These are phyloP conservation scores for Camponotus floridanus DNA, from an alignment of 1,140 invertebrate species.

Conservation along the genomic window DNA sequence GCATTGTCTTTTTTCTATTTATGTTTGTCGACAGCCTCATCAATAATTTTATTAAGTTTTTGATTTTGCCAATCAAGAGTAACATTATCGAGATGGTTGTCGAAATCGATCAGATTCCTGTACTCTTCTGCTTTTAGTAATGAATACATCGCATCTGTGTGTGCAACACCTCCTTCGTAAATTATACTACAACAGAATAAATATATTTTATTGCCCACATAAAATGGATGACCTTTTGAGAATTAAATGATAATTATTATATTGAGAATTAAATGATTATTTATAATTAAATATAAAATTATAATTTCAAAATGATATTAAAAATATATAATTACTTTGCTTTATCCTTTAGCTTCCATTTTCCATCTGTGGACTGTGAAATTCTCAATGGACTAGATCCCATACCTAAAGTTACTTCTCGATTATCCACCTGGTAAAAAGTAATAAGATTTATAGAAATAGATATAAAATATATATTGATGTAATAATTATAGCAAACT, in stretches of 20 bases:
- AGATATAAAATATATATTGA: slow-evolving; percentile 29
- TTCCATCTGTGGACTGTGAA: slow-evolving; percentile 90
- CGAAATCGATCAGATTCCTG: slow-evolving; percentile 94
- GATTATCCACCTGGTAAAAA: slow-evolving; percentile 90
- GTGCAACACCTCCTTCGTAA: slow-evolving; percentile 85
- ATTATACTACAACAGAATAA: slow-evolving; percentile 76
- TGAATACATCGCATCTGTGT: slow-evolving; percentile 88
- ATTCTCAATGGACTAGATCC: slow-evolving; percentile 90
- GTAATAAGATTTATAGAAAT: slow-evolving; percentile 26
- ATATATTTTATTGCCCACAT: neutral
- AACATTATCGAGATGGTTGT: slow-evolving; percentile 96
- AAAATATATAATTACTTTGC: slow-evolving; percentile 80
- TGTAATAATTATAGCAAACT: slow-evolving; percentile 72
- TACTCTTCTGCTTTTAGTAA: slow-evolving; percentile 90
- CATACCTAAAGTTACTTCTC: slow-evolving; percentile 89
- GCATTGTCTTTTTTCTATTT: slow-evolving; percentile 61
- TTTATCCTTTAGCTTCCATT: slow-evolving; percentile 89
- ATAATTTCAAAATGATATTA: slow-evolving; percentile 43
- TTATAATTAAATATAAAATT: too few species aligned
- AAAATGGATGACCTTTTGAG: neutral
- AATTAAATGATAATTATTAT: too few species aligned
- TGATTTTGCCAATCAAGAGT: slow-evolving; percentile 93
- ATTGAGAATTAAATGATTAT: too few species aligned
- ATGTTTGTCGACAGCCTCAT: slow-evolving; percentile 78
- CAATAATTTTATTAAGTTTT: slow-evolving; percentile 88